Percentiles rank a stretch among this genome's conserved stretches.
phyloP scores from a whole-genome alignment of 2,797 vertebrate species.

The Ficedula albicollis region DNA sequence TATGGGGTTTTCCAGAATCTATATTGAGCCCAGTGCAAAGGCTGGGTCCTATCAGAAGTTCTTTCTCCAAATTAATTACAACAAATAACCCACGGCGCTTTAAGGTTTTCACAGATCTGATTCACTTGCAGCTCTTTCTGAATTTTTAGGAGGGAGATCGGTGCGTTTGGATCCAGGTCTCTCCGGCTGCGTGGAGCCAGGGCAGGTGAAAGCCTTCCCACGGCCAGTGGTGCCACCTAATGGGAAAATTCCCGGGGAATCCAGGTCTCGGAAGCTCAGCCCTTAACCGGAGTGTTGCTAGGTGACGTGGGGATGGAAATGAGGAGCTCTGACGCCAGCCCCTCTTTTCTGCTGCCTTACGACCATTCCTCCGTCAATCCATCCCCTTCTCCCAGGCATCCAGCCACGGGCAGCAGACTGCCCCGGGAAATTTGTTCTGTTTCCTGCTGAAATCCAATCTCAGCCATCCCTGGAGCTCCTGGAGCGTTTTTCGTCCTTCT shows the following conservation, averaged over 20 bases:
- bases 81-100: not conserved
- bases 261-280: not conserved
- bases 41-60: not conserved
- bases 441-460: not conserved
- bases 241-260: slow-evolving; percentile 42
- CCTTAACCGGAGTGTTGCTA: slow-evolving; percentile 52
- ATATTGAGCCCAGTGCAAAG: not conserved
- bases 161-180: rapidly evolving
- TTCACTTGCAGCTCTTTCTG: not conserved
- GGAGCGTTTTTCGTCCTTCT: not conserved
- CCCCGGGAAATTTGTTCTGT: not conserved
- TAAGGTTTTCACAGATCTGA: not conserved
- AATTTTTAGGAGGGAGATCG: not conserved
- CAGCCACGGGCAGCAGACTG: not conserved
- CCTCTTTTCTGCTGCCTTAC: not conserved
- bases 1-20: not conserved
- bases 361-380: not conserved
- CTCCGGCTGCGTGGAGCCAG: not conserved
- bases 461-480: not conserved
- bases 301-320: slow-evolving; percentile 32
- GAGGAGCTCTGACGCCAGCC: not conserved
- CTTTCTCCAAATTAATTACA: not conserved
- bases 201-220: not conserved
- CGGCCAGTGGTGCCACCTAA: slow-evolving; percentile 67
- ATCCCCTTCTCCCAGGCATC: not conserved